Evolutionary conservation across 2,113 vertebrate species (phyloP).

Genomic region (Clarias magur): DNA sequence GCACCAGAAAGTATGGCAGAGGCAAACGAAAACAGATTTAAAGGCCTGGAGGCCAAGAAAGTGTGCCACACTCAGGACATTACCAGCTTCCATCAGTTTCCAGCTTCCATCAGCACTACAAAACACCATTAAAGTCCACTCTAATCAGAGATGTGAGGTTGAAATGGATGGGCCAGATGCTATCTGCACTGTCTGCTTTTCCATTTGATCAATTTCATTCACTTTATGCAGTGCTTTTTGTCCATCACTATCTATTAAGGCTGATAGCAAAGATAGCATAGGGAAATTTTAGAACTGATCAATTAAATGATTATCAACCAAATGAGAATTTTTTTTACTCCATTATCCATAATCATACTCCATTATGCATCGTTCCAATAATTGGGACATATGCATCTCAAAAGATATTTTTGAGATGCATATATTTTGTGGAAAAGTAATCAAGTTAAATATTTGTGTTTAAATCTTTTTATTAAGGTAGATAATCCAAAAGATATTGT

Average conservation of each 20-base stretch:
- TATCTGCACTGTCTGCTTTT: constrained; percentile 41
- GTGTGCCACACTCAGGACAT: not conserved
- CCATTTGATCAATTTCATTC: constrained; percentile 54
- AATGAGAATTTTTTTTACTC: not conserved
- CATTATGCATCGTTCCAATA: not conserved
- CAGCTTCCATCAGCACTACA: constrained; percentile 14
- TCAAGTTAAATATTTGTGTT: no score
- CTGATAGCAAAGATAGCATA: not conserved
- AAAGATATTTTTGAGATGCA: no score
- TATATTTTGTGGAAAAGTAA: no score
- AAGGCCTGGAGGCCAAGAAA: not conserved
- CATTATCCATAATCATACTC: not conserved
- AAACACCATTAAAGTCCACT: constrained; percentile 1
- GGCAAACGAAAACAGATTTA: not conserved
- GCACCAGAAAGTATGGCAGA: not conserved
- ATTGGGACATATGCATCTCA: not conserved
- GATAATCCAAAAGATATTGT: no score
- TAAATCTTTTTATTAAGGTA: no score
- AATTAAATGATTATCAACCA: not conserved
- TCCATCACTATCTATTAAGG: constrained; percentile 29
- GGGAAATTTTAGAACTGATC: not conserved
- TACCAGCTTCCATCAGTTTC: constrained; percentile 5
- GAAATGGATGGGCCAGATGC: not conserved
- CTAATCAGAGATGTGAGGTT: not conserved
- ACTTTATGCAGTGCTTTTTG: constrained; percentile 18